These are phyloP conservation scores for Tiphia femorata DNA, from an alignment of 2,888 invertebrate species.

Conservation along the genomic window DNA sequence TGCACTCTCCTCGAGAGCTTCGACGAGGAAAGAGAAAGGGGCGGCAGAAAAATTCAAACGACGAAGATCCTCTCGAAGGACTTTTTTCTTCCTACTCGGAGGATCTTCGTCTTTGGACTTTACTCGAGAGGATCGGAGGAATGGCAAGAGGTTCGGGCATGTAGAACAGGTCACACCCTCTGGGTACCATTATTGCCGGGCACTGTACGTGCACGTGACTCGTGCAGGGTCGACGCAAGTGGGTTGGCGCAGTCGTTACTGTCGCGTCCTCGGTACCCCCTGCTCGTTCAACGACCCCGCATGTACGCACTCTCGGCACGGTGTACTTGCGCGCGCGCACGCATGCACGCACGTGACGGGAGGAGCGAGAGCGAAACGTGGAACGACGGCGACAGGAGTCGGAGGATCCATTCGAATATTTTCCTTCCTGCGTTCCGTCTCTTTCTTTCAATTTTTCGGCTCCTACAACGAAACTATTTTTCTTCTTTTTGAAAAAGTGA, in stretches of 20 bases:
- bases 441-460: too few relatives aligned
- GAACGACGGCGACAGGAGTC: conserved; percentile 10
- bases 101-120: too few relatives aligned
- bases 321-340: background rate
- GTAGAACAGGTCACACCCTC: conserved; percentile 51
- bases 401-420: too few relatives aligned
- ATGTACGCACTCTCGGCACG: conserved; percentile 19
- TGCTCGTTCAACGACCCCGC: conserved; percentile 64
- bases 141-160: conserved; percentile 38
- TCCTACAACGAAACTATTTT: too few relatives aligned
- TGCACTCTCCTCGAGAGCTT: too few relatives aligned
- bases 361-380: conserved; percentile 21
- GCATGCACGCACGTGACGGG: conserved; percentile 42
- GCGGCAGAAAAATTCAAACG: too few relatives aligned
- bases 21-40: too few relatives aligned
- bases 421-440: too few relatives aligned
- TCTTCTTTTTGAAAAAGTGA: too few relatives aligned
- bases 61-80: too few relatives aligned
- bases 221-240: conserved; percentile 49
- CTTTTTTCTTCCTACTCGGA: too few relatives aligned
- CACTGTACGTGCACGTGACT: conserved; percentile 52
- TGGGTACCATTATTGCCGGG: conserved; percentile 45
- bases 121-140: background rate
- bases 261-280: conserved; percentile 56
- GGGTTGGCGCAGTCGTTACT: conserved; percentile 46